Evolutionary conservation across 2,113 vertebrate species (phyloP).

Genomic region (Sebastes fasciatus): DNA sequence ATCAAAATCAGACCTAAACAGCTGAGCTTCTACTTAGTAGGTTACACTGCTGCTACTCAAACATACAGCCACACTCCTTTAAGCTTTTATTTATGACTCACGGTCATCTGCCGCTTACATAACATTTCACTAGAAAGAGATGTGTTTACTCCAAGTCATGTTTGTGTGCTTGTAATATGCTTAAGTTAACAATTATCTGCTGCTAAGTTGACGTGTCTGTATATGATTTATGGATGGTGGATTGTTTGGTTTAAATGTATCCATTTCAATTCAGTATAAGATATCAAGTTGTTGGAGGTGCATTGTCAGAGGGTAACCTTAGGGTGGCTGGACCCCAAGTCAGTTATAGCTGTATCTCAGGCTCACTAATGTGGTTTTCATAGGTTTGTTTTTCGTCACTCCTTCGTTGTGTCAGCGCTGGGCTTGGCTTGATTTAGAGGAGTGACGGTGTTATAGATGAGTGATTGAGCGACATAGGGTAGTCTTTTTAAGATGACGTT

Average conservation of each 20-base stretch:
- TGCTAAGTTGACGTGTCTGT: background rate
- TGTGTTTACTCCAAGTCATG: conserved; percentile 29
- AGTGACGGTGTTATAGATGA: background rate
- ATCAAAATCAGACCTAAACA: conserved; percentile 11
- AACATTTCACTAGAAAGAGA: conserved; percentile 3
- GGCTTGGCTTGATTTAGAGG: background rate
- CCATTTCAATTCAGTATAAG: background rate
- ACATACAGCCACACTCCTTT: conserved; percentile 13
- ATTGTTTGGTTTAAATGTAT: background rate
- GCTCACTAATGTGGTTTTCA: background rate
- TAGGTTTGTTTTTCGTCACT: background rate
- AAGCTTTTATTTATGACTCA: conserved; percentile 57
- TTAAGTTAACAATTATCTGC: conserved; percentile 7
- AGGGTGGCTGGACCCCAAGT: too few species aligned
- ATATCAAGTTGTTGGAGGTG: background rate
- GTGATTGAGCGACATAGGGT: background rate
- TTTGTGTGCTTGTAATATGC: conserved; percentile 16
- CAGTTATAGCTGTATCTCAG: background rate
- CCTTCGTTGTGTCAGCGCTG: background rate
- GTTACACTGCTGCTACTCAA: background rate
- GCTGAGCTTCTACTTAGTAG: background rate
- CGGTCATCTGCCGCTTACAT: conserved; percentile 38
- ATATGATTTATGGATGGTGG: conserved; percentile 1
- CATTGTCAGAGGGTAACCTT: background rate
- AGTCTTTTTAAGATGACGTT: background rate